These are phyloP conservation scores for Dioctria linearis DNA, from an alignment of 2,888 invertebrate species.

Conservation along the genomic window DNA sequence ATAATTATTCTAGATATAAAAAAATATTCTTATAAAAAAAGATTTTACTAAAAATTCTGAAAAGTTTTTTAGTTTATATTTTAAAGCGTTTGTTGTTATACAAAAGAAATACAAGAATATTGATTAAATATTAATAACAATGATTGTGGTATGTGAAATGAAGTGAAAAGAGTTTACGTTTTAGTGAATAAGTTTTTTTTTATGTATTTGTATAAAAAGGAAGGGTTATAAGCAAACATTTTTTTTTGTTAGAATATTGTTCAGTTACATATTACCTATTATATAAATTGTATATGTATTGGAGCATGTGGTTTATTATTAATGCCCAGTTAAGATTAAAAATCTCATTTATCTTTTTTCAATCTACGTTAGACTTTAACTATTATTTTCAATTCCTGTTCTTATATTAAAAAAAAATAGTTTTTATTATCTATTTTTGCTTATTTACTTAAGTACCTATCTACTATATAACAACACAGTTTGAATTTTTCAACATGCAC, in stretches of 20 bases:
- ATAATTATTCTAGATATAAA: conserved; percentile 23
- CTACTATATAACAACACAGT: no score
- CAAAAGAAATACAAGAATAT: conserved; percentile 22
- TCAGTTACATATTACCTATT: conserved; percentile 1
- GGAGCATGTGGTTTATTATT: conserved; percentile 16
- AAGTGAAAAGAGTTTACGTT: conserved; percentile 22
- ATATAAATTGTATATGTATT: background rate
- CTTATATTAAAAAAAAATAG: background rate
- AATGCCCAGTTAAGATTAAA: conserved; percentile 45
- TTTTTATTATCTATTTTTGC: conserved; percentile 2
- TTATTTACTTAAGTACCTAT: no score
- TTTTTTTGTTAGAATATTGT: conserved; percentile 39
- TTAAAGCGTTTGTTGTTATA: conserved; percentile 47
- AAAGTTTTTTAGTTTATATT: conserved; percentile 46
- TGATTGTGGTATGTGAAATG: conserved; percentile 26
- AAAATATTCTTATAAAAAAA: conserved; percentile 43
- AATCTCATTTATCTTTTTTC: conserved; percentile 22
- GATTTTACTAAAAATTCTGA: conserved; percentile 42
- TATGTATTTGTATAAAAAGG: conserved; percentile 41
- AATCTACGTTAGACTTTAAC: conserved; percentile 17
- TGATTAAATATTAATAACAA: conserved; percentile 9
- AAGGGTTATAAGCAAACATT: conserved; percentile 23
- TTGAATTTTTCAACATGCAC: no score
- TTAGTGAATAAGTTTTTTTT: conserved; percentile 45
- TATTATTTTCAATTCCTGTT: conserved; percentile 18